Base-by-base conservation (phyloP, 2,888 invertebrate species). In the Drosophila villosipedis region DNA sequence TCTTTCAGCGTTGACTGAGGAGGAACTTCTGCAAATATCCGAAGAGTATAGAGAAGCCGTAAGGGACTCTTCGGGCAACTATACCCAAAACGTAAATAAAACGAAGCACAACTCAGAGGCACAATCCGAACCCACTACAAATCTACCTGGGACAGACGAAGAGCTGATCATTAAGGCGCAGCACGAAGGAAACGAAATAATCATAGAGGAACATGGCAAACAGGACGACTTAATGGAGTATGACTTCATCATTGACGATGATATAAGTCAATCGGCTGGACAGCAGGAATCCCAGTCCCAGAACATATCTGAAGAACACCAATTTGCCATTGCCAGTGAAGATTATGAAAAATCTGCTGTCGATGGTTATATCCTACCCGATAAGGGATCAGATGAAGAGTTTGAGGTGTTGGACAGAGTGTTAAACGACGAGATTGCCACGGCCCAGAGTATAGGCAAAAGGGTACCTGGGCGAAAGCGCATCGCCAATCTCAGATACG, bases 401-500 rank as follows among this genome's bases (percentile, higher is more conserved):
- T 72, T 53, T 76, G 84, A 58, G 0, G 50, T 58, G 57, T 57
- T 58, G 61, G 77, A 79, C 41, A 68, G 37, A 35, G 78, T 79
- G 5, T 37, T 79, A 37, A 79, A 64, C 22, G 78, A 79, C 28
- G 79, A 79, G 30, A 69, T 78, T 31, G 78, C 81, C 14, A 53
- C 28, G 5, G 57, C 66, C 12, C 65, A 66, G 50, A 58, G 2
- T 28, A 16, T 12, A 6, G 37, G 28, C 0, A 77, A 63, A 43
- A 79, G 62, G n/a, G 58, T 64, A 50, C 57, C 53, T 19, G 78
- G 73, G 3, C 77, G 78, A 14, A 73, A 78, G 43, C 73, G 73
- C 7, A 30, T 66, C 6, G 65, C 78, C 2, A 81, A 28, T 62
- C 54, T 73, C 1, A 61, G 80, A 22, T 85, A 76, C 43, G 71